phyloP scores from a whole-genome alignment of 2,113 vertebrate genomes.

The Leucopsar rothschildi region DNA sequence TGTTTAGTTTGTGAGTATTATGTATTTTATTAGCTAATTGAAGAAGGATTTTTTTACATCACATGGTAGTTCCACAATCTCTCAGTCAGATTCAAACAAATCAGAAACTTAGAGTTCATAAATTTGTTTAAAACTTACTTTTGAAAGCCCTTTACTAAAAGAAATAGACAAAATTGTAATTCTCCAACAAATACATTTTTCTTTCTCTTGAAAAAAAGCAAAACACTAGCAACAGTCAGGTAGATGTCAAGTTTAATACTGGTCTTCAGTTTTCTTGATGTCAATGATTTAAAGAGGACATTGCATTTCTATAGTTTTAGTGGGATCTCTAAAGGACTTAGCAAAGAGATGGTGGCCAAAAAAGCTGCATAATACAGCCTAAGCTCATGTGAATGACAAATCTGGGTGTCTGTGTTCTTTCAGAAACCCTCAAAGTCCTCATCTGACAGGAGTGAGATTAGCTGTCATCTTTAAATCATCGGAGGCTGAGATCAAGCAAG shows the following conservation, averaged over 20 bases:
- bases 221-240: neutral
- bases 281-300: slow-evolving; percentile 19
- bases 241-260: neutral
- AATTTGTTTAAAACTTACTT: neutral
- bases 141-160: neutral
- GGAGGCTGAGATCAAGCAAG: slow-evolving; percentile 31
- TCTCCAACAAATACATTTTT: neutral
- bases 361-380: slow-evolving; percentile 51
- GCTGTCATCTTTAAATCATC: slow-evolving; percentile 64
- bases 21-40: neutral
- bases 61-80: neutral
- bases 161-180: neutral
- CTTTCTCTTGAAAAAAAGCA: neutral
- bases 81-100: neutral
- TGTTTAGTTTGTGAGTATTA: neutral
- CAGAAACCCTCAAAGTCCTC: slow-evolving; percentile 45
- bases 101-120: neutral
- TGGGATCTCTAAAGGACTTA: neutral
- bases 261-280: slow-evolving; percentile 5
- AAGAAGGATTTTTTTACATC: neutral
- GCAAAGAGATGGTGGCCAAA: neutral
- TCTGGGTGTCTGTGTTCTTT: slow-evolving; percentile 11
- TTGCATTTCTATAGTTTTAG: neutral
- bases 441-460: slow-evolving; percentile 37
- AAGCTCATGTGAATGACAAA: slow-evolving; percentile 62